Conservation (phyloP, 1,140 invertebrate species). For the Probaryconus sp. region DNA sequence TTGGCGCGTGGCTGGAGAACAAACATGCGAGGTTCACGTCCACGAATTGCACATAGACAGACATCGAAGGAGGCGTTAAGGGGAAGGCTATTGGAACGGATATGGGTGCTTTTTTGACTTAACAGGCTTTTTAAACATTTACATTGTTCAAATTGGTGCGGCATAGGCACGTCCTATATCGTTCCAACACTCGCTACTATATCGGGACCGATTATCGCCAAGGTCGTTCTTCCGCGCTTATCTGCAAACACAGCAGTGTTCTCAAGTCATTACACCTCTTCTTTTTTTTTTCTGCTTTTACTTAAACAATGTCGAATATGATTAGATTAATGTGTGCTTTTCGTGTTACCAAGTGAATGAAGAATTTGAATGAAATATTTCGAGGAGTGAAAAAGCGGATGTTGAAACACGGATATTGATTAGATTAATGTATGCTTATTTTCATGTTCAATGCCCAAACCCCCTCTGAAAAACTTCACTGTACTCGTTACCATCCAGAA, state of each 20-base stretch:
- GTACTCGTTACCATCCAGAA: no score
- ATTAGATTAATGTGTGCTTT: conserved; percentile 32
- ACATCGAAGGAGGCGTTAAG: conserved; percentile 6
- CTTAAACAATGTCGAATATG: conserved; percentile 7
- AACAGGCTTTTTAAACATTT: conserved; percentile 17
- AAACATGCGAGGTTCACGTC: conserved; percentile 63
- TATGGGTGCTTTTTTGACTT: conserved; percentile 5
- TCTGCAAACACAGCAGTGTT: conserved; percentile 63
- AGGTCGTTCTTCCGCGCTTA: conserved; percentile 62
- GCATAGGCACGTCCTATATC: conserved; percentile 52
- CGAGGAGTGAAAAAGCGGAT: no score
- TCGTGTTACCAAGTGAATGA: no score
- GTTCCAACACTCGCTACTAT: conserved; percentile 66
- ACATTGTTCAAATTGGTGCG: conserved; percentile 45
- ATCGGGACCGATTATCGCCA: conserved; percentile 63
- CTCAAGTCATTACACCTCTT: conserved; percentile 46
- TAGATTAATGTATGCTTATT: no score
- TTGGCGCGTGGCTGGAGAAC: conserved; percentile 58
- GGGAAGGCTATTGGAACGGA: not conserved
- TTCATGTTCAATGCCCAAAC: no score
- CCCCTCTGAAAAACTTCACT: no score
- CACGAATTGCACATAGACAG: conserved; percentile 52
- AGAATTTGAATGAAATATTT: no score
- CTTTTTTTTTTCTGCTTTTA: no score
- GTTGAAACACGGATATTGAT: no score